Evolutionary conservation across 2,888 invertebrate genomes (phyloP).

Genomic region (Polylopha cassiicola): DNA sequence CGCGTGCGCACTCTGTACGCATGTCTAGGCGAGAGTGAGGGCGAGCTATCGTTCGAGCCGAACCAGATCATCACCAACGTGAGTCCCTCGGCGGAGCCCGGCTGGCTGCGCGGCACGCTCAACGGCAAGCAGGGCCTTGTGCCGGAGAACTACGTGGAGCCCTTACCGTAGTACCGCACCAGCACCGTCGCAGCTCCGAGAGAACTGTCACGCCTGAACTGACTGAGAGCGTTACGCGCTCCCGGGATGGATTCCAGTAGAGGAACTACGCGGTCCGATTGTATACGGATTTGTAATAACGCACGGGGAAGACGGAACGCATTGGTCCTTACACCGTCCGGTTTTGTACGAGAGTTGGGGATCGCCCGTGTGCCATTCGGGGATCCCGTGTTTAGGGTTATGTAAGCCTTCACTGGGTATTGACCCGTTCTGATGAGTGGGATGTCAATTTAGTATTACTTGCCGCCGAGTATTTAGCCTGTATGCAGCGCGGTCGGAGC

Average conservation of each 20-base stretch:
- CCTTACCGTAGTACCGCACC: constrained; percentile 79
- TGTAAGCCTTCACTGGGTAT: no score
- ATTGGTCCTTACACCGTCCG: no score
- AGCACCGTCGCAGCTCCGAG: constrained; percentile 20
- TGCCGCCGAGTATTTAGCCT: no score
- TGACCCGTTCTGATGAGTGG: no score
- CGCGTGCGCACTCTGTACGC: constrained; percentile 96
- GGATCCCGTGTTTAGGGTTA: no score
- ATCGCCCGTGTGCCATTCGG: no score
- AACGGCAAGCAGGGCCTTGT: constrained; percentile 95
- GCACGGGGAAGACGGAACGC: no score
- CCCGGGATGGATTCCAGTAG: constrained; percentile 64
- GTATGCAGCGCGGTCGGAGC: no score
- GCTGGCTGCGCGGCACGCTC: constrained; percentile 97
- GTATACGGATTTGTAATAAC: no score
- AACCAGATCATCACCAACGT: constrained; percentile 99
- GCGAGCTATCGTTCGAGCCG: constrained; percentile 98
- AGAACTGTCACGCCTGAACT: neutral
- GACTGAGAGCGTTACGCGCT: constrained; percentile 13
- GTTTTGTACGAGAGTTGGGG: no score
- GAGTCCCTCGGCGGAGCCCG: constrained; percentile 94
- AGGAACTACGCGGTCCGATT: constrained; percentile 4
- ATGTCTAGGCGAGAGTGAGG: constrained; percentile 96
- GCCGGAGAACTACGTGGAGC: constrained; percentile 97
- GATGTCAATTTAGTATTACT: no score